Evolutionary conservation across 1,140 invertebrate genomes (phyloP).

Genomic region (Octopus sinensis): DNA sequence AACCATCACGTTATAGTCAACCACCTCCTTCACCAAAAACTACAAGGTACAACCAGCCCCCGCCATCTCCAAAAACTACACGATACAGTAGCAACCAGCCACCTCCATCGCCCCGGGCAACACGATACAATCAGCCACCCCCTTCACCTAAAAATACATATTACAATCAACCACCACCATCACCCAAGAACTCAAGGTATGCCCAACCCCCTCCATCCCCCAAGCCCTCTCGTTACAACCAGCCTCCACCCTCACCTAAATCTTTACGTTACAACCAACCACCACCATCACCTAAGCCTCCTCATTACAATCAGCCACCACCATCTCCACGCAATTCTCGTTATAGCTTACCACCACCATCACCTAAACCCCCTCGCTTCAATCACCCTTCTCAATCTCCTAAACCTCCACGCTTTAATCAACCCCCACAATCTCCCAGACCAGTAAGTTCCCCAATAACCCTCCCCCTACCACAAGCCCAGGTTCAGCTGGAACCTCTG

Average conservation of each 20-base stretch:
- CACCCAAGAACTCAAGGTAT: conserved; percentile 4
- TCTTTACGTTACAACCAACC: not conserved
- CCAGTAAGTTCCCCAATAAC: not conserved
- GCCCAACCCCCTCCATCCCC: not conserved
- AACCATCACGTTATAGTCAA: not conserved
- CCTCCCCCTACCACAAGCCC: not conserved
- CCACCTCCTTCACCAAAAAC: not conserved
- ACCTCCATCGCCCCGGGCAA: conserved; percentile 2
- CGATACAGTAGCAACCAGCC: not conserved
- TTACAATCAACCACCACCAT: conserved; percentile 8
- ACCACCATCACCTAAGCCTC: not conserved
- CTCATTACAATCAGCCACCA: conserved; percentile 1
- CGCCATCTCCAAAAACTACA: not conserved
- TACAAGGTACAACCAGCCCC: not conserved
- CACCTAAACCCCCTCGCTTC: not conserved
- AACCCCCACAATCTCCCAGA: conserved; percentile 1
- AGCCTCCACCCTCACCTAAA: not conserved
- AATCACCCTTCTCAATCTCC: not conserved
- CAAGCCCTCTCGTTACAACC: not conserved
- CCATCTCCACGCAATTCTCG: not conserved
- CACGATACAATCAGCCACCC: not conserved
- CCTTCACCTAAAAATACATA: not conserved
- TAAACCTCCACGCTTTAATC: not conserved
- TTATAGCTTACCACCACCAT: not conserved
- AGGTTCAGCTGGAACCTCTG: not conserved